These are phyloP conservation scores for Odontamblyopus rebecca DNA, from an alignment of 2,797 vertebrate genomes.

Conservation along the genomic window DNA sequence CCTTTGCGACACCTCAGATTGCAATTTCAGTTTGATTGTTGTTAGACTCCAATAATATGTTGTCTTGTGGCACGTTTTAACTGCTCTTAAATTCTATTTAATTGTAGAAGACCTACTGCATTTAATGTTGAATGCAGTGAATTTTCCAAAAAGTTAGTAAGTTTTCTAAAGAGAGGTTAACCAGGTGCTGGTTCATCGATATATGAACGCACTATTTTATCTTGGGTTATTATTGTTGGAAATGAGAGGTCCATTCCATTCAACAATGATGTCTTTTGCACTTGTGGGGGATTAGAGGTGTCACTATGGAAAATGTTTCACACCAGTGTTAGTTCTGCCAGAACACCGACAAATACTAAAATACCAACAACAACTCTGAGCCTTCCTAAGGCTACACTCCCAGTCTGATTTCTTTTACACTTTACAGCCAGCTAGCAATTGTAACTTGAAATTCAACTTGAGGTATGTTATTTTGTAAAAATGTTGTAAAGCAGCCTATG, in stretches of 20 bases:
- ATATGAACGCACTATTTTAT: not conserved
- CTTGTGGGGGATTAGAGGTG: slow-evolving; percentile 21
- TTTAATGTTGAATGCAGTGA: too few relatives aligned
- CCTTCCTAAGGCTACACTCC: slow-evolving; percentile 19
- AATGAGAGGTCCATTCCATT: slow-evolving; percentile 23
- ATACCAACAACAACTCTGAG: slow-evolving; percentile 30
- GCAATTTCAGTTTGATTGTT: too few relatives aligned
- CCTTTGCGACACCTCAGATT: too few relatives aligned
- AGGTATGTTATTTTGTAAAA: not conserved
- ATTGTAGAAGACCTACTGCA: not conserved
- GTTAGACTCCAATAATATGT: too few relatives aligned
- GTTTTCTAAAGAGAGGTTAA: not conserved
- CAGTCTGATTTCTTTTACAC: slow-evolving; percentile 13
- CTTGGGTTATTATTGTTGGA: slow-evolving; percentile 31
- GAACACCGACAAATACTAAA: slow-evolving; percentile 37
- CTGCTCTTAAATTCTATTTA: too few relatives aligned
- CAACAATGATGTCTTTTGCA: slow-evolving; percentile 25
- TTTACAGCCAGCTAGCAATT: not conserved
- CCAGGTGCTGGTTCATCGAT: not conserved
- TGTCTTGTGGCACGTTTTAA: too few relatives aligned
- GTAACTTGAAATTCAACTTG: not conserved
- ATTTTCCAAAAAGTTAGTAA: not conserved
- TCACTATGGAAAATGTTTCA: slow-evolving; percentile 34
- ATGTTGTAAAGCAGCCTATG: not conserved
- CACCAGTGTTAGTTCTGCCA: slow-evolving; percentile 42